phyloP scores from a whole-genome alignment of 1,140 invertebrate species.

The Contarinia nasturtii region DNA sequence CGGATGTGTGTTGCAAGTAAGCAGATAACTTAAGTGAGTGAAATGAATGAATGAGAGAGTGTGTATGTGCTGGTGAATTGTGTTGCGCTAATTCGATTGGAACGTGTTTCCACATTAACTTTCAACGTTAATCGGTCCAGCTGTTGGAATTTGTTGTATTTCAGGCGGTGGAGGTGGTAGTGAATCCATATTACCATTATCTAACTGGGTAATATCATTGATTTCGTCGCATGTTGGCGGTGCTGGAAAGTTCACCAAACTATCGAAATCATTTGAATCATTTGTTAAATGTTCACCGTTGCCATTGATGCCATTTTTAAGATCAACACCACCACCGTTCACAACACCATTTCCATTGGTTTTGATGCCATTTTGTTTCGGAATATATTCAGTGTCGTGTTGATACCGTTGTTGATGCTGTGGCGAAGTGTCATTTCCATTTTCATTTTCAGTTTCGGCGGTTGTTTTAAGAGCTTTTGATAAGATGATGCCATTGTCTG shows the following conservation, averaged over 20 bases:
- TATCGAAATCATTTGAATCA: slow-evolving; percentile 13
- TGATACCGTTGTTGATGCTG: background rate
- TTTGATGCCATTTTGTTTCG: background rate
- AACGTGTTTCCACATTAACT: background rate
- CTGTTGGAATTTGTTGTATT: slow-evolving; percentile 1
- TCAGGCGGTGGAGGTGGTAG: slow-evolving; percentile 18
- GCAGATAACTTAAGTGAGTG: too few species aligned
- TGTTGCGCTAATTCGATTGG: too few species aligned
- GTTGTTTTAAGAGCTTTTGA: slow-evolving; percentile 28
- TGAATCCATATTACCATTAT: slow-evolving; percentile 20
- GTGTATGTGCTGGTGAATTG: too few species aligned
- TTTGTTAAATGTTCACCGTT: background rate
- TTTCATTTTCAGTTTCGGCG: slow-evolving; percentile 6
- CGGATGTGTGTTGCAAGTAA: too few species aligned
- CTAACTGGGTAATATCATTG: slow-evolving; percentile 14
- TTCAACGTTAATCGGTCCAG: slow-evolving; percentile 3
- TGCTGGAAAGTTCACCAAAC: slow-evolving; percentile 20
- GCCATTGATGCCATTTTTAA: background rate
- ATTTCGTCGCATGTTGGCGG: slow-evolving; percentile 21
- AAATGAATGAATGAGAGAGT: too few species aligned
- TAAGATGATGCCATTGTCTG: slow-evolving; percentile 25
- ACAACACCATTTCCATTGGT: background rate
- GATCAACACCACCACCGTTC: background rate
- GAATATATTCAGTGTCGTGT: too few species aligned
- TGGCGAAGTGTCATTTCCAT: background rate